Evolutionary conservation across 1,140 invertebrate genomes (phyloP).

Genomic region (Drosophila arizonae): DNA sequence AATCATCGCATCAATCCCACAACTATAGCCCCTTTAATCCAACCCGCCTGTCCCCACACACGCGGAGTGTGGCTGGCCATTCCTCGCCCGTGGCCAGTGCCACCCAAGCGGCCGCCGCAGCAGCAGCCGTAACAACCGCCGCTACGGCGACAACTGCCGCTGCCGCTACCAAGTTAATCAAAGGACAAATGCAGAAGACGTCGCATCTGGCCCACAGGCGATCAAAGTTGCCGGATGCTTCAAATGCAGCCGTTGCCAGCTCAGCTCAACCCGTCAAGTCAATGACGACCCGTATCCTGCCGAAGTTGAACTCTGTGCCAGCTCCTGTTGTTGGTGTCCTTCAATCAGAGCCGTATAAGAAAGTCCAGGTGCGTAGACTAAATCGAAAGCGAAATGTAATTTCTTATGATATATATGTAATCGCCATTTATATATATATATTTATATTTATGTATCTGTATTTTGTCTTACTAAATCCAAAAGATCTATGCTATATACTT

Average conservation of each 20-base stretch:
- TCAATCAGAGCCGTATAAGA: constrained; percentile 71
- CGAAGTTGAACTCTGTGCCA: constrained; percentile 47
- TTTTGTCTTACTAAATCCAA: not conserved
- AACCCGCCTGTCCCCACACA: not conserved
- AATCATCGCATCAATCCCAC: constrained; percentile 15
- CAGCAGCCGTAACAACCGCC: not conserved
- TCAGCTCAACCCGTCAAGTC: constrained; percentile 31
- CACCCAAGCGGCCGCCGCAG: constrained; percentile 14
- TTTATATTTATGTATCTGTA: not conserved
- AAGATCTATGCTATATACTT: too few relatives aligned
- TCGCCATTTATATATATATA: not conserved
- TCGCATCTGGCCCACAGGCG: constrained; percentile 32
- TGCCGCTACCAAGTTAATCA: constrained; percentile 1
- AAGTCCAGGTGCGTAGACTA: constrained; percentile 62
- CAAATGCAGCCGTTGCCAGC: constrained; percentile 25
- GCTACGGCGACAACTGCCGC: constrained; percentile 33
- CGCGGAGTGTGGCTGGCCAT: constrained; percentile 19
- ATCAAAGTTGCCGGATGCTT: constrained; percentile 15
- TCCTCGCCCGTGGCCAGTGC: not conserved
- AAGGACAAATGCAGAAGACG: constrained; percentile 22
- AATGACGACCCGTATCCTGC: constrained; percentile 29
- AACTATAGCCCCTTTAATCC: constrained; percentile 10
- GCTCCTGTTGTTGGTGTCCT: constrained; percentile 53
- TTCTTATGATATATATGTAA: not conserved
- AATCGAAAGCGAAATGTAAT: not conserved